Evolutionary conservation across 2,797 vertebrate species (phyloP).

Genomic region (Macropus fuliginosus): DNA sequence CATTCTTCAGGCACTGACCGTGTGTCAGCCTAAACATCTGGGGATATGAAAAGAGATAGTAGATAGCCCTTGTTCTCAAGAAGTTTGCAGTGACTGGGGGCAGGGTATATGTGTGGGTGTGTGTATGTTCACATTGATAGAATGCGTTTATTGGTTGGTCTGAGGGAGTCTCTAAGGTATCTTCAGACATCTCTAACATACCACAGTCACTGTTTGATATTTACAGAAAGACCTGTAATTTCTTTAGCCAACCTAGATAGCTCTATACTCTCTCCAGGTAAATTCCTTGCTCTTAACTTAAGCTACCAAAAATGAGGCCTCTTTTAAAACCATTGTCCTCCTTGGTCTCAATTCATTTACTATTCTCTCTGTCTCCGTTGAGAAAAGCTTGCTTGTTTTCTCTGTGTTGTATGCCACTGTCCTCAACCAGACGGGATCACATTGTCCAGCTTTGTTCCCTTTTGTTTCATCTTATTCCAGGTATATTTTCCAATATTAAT

Average conservation of each 20-base stretch:
- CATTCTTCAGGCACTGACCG: not conserved
- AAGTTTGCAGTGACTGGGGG: not conserved
- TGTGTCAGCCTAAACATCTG: not conserved
- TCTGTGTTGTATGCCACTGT: not conserved
- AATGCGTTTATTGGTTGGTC: not conserved
- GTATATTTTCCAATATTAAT: not conserved
- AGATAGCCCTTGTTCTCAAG: not conserved
- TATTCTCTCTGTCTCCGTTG: not conserved
- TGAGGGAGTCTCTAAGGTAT: not conserved
- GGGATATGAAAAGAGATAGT: not conserved
- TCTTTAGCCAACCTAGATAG: not conserved
- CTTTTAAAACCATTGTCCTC: not conserved
- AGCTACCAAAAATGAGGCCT: not conserved
- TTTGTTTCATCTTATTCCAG: not conserved
- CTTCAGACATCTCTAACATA: not conserved
- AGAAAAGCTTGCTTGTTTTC: not conserved
- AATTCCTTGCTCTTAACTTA: not conserved
- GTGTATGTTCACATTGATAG: not conserved
- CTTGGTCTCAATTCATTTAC: not conserved
- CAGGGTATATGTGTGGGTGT: too few species aligned
- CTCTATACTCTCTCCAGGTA: not conserved
- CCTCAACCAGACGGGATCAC: not conserved
- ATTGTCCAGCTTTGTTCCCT: not conserved
- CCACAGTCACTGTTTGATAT: not conserved
- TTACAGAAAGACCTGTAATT: not conserved